These are phyloP conservation scores for Neodiprion virginianus DNA, from an alignment of 1,140 invertebrate genomes.

Conservation along the genomic window DNA sequence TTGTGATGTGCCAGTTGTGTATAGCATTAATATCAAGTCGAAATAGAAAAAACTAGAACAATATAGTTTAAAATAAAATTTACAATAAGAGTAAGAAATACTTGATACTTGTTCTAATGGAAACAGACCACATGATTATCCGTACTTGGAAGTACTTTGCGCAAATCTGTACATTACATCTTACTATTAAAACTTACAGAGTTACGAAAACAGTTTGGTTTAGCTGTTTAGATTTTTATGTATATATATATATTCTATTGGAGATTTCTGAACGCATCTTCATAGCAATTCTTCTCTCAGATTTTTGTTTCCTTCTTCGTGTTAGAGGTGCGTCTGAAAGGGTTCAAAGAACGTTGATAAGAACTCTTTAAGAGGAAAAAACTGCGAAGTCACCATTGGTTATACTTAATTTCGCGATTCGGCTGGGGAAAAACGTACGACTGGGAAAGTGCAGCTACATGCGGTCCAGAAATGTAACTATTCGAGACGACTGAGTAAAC, in stretches of 20 bases:
- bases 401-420: neutral
- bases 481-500: neutral
- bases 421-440: neutral
- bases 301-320: slow-evolving; percentile 1
- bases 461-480: neutral
- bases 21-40: too few species aligned
- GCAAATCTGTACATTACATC: neutral
- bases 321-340: slow-evolving; percentile 2
- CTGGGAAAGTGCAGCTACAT: neutral
- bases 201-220: neutral
- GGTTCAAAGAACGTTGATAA: neutral
- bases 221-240: too few species aligned
- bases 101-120: neutral
- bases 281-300: neutral
- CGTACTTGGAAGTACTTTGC: neutral
- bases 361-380: neutral
- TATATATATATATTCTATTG: neutral
- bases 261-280: neutral
- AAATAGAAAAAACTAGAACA: too few species aligned
- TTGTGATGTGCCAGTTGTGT: too few species aligned
- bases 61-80: neutral
- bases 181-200: neutral
- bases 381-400: too few species aligned
- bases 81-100: neutral
- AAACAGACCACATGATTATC: neutral